phyloP scores from a whole-genome alignment of 2,113 vertebrate species.

The Oreochromis aureus region DNA sequence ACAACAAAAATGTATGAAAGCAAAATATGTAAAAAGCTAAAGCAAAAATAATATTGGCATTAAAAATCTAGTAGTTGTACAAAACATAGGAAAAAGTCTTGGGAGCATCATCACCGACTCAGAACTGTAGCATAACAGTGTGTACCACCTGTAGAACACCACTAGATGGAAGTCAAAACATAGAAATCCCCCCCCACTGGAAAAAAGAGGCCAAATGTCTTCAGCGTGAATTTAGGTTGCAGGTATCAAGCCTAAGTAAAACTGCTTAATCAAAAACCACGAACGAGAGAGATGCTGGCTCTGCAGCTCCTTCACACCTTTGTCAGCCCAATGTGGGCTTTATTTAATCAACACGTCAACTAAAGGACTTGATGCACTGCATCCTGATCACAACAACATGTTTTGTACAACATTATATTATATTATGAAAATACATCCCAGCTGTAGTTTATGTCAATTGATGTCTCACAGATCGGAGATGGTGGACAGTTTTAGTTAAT shows the following conservation, averaged over 20 bases:
- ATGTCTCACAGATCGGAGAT: neutral
- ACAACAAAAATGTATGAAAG: neutral
- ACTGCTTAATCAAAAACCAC: neutral
- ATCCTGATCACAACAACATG: neutral
- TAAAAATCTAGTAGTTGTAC: neutral
- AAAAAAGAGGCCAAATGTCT: neutral
- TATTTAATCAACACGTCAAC: neutral
- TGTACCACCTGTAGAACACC: neutral
- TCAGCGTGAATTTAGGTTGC: neutral
- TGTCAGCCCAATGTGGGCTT: neutral
- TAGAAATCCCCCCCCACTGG: neutral
- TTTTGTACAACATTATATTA: neutral
- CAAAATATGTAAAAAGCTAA: constrained; percentile 4
- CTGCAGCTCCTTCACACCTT: neutral
- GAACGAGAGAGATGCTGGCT: neutral
- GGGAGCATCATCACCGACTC: neutral
- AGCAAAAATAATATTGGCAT: neutral
- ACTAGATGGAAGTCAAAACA: constrained; percentile 13
- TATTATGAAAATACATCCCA: neutral
- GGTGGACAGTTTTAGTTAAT: neutral
- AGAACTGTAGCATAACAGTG: neutral
- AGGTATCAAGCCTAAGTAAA: neutral
- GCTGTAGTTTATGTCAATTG: neutral
- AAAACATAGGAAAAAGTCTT: neutral
- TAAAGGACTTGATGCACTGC: neutral